Base-by-base conservation (phyloP, 2,888 invertebrate species). In the Drosophila incognita region DNA sequence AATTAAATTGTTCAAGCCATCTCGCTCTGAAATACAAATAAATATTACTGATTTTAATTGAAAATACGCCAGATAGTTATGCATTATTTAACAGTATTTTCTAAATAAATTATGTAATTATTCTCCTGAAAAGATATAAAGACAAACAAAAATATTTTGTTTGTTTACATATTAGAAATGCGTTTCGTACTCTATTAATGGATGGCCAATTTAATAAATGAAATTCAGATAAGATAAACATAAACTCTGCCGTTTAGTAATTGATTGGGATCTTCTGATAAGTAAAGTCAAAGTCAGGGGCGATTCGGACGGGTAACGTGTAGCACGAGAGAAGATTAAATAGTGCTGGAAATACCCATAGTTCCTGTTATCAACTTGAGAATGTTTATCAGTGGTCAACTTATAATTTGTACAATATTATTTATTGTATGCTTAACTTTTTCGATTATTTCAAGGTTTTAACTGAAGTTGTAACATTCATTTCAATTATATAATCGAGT, bases 251-350 rank as follows among this genome's bases (percentile, higher is more conserved):
- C 11, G n/a, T 24, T 1, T 11, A 54, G 24, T 36, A 11, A 21
- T 11, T 8, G 38, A 40, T 53, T 53, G 18, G 38, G 29, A 15
- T 13, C 13, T 51, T 31, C 24, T 48, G 63, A 66, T 74, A 79
- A 56, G 46, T 24, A 63, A 51, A 66, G 69, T 42, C 62, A 61
- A 64, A 72, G 68, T 67, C 79, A 21, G 15, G 21, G 64, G 69
- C 53, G 18, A 33, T 7, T 18, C 10, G n/a, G 48, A 24, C 10
- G 36, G 60, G 53, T 65, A 76, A 81, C 77, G 77, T 76, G 83
- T 53, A 46, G 60, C 74, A 83, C 78, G 81, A 69, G 80, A 74
- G 56, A 11, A 21, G 65, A 58, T 57, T 33, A 64, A n/a, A 27
- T 56, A 15, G 24, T 54, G 42, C 62, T 46, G 51, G 51, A 71